phyloP scores from a whole-genome alignment of 2,797 vertebrate genomes.

The Lophotriccus pileatus region DNA sequence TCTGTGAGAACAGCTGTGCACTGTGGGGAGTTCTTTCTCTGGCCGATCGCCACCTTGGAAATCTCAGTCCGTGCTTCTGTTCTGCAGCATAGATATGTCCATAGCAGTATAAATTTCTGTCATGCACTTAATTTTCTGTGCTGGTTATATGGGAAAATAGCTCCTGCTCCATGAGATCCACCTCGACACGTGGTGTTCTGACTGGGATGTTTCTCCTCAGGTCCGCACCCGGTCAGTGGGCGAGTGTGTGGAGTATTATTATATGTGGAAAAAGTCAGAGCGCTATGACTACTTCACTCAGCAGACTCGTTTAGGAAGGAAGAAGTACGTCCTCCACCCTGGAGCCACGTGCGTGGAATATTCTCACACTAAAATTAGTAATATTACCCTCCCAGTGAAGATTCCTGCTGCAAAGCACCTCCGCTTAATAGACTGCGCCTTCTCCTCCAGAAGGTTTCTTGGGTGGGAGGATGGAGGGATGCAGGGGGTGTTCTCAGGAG shows the following conservation, averaged over 20 bases:
- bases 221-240: slow-evolving; percentile 94
- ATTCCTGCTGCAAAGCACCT: not conserved
- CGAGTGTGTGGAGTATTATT: slow-evolving; percentile 96
- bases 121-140: not conserved
- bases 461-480: not conserved
- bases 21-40: slow-evolving; percentile 13
- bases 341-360: slow-evolving; percentile 83
- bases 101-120: not conserved
- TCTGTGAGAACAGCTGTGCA: not conserved
- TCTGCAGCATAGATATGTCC: not conserved
- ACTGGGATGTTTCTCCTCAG: slow-evolving; percentile 61
- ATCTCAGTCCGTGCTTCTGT: slow-evolving; percentile 14
- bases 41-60: not conserved
- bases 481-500: not conserved
- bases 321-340: slow-evolving; percentile 86
- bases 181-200: not conserved
- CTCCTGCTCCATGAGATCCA: not conserved
- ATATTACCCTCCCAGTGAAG: not conserved
- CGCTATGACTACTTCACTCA: slow-evolving; percentile 92
- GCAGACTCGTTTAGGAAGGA: slow-evolving; percentile 89
- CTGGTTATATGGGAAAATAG: not conserved
- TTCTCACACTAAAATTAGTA: slow-evolving; percentile 50
- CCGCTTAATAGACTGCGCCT: not conserved
- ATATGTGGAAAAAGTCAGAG: slow-evolving; percentile 97
- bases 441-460: not conserved